Base-by-base conservation (phyloP, 2,888 invertebrate genomes). In the Microplitis deprimator region DNA sequence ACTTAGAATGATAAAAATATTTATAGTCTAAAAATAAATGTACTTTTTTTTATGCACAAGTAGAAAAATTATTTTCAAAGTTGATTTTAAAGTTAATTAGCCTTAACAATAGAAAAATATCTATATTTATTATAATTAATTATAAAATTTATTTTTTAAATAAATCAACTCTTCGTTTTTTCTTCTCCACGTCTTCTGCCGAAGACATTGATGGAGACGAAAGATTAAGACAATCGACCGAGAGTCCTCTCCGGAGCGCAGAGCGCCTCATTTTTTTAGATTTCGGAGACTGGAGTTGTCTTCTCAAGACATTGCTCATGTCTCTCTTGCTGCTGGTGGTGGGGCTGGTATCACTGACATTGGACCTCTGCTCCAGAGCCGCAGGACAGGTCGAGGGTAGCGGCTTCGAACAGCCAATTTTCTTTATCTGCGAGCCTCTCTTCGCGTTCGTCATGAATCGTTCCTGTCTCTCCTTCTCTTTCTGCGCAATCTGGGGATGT, bases 71-170 rank as follows among this genome's bases (percentile, higher is more conserved):
- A 29, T 29, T 29, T 29, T 29, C 29, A 62, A 62, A 62, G 62
- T 20, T 62, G 5, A 16, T 17, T 17, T 62, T 59, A 59, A 59
- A n/a, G 8, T 17, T 6, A 1, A 62, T 62, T 16, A 16, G n/a
- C n/a, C n/a, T 62, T 20, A 62, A 62, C 7, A 62, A 62, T 62
- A 62, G n/a, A 62, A 17, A 62, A 62, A 62, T 20, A 62, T 62
- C 6, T 17, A 17, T 16, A 17, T 8, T 62, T 62, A 62, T 6
- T 17, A 4, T 62, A 17, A 61, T 17, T 20, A 1, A 20, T 20
- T 20, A 62, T 13, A 17, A 62, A 17, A 62, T 16, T 62, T 62
- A 62, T 17, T 17, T 62, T 5, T 20, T 62, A 16, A 62, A 6
- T 17, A 20, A 62, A 62, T 62, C 62, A 17, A 62, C 8, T 20